Conservation (phyloP, 30 jellyfish, hydroid and myxozoan genomes). For the Aurelia aurita region DNA sequence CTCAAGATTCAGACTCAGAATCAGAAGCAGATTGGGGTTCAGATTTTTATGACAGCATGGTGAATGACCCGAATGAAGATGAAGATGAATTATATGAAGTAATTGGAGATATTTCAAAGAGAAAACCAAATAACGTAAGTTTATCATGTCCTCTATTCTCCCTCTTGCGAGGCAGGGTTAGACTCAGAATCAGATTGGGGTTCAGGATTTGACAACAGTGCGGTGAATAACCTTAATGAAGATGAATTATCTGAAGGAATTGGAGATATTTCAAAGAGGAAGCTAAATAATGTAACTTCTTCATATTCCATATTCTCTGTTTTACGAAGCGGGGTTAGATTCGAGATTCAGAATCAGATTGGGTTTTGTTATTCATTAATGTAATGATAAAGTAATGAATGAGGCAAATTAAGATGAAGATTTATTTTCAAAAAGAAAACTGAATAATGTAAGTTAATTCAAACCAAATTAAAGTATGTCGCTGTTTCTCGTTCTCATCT, state of each 20-base stretch:
- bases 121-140: slow-evolving; percentile 44
- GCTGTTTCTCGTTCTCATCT: too few species aligned
- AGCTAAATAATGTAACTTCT: slow-evolving; percentile 28
- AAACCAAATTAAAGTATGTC: too few species aligned
- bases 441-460: slow-evolving; percentile 55
- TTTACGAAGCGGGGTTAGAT: slow-evolving; percentile 22
- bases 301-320: too few species aligned
- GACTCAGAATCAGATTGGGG: slow-evolving; percentile 83
- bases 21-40: slow-evolving; percentile 82
- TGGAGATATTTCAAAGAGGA: slow-evolving; percentile 64
- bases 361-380: slow-evolving; percentile 89
- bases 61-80: slow-evolving; percentile 15
- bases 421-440: slow-evolving; percentile 36
- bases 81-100: slow-evolving; percentile 82
- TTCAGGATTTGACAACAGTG: slow-evolving; percentile 73
- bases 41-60: slow-evolving; percentile 64
- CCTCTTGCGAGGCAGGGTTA: slow-evolving; percentile 1
- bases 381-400: slow-evolving; percentile 29
- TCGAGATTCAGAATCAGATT: slow-evolving; percentile 64
- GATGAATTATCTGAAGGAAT: slow-evolving; percentile 73
- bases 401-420: slow-evolving; percentile 67
- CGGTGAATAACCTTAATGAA: slow-evolving; percentile 23
- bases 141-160: too few species aligned
- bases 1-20: slow-evolving; percentile 65
- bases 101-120: slow-evolving; percentile 73